Percentiles rank a stretch among this genome's conserved stretches.
Evolutionary conservation across 2,113 vertebrate genomes (phyloP).

Genomic region (Morone chrysops): DNA sequence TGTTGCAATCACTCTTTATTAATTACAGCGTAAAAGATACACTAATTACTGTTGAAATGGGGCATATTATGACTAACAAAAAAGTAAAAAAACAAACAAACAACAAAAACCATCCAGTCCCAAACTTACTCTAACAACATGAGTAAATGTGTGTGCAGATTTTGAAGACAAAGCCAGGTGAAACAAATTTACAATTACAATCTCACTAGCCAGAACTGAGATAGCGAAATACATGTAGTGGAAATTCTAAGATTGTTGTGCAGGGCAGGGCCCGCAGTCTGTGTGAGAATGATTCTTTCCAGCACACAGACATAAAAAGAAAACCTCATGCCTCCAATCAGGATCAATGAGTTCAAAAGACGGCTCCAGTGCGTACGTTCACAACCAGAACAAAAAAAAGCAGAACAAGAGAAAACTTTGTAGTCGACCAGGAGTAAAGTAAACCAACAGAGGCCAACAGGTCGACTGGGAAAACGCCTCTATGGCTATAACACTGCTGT

Average conservation of each 20-base stretch:
- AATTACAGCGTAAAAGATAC: too few relatives aligned
- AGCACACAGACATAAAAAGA: conserved; percentile 43
- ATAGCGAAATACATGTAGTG: conserved; percentile 15
- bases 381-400: conserved; percentile 11
- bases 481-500: conserved; percentile 20
- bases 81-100: background rate
- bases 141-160: too few relatives aligned
- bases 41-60: too few relatives aligned
- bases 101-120: too few relatives aligned
- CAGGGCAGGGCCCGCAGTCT: conserved; percentile 25
- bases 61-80: background rate
- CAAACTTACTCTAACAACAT: too few relatives aligned
- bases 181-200: background rate
- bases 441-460: background rate
- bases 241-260: background rate
- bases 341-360: conserved; percentile 52
- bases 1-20: too few relatives aligned
- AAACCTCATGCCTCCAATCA: conserved; percentile 35
- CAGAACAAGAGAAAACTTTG: conserved; percentile 35
- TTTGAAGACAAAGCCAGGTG: too few relatives aligned
- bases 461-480: conserved; percentile 15
- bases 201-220: background rate
- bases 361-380: conserved; percentile 28
- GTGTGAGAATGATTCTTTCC: conserved; percentile 42
- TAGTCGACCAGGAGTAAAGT: conserved; percentile 16